These are phyloP conservation scores for Leptopilina myrica DNA, from an alignment of 2,888 invertebrate species.

Conservation along the genomic window DNA sequence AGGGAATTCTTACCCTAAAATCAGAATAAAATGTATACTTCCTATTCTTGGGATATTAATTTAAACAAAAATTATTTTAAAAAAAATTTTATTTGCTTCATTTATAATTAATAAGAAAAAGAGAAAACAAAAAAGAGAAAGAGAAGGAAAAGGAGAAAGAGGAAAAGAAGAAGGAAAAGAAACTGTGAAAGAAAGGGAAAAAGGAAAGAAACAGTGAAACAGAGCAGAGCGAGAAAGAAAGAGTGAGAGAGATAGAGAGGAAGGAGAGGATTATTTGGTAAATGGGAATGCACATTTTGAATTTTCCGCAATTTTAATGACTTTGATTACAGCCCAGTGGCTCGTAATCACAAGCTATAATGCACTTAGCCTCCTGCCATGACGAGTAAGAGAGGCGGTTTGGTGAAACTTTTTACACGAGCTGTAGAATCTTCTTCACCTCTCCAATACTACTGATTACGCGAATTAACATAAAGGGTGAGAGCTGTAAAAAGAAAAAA, in stretches of 20 bases:
- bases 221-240: too few relatives aligned
- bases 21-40: too few relatives aligned
- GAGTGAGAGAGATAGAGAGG: not conserved
- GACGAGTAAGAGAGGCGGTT: not conserved
- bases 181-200: too few relatives aligned
- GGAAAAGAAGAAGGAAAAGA: too few relatives aligned
- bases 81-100: too few relatives aligned
- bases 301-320: slow-evolving; percentile 17
- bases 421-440: slow-evolving; percentile 30
- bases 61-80: too few relatives aligned
- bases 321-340: not conserved
- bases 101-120: too few relatives aligned
- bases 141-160: too few relatives aligned
- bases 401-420: slow-evolving; percentile 25
- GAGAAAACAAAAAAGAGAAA: too few relatives aligned
- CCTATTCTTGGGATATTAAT: too few relatives aligned
- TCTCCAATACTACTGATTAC: slow-evolving; percentile 30
- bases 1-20: too few relatives aligned
- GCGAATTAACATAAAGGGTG: slow-evolving; percentile 34
- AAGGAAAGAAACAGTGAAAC: too few relatives aligned
- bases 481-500: slow-evolving; percentile 13
- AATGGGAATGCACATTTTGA: not conserved
- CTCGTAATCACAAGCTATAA: slow-evolving; percentile 18
- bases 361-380: not conserved
- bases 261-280: not conserved